Evolutionary conservation across 1,140 invertebrate genomes (phyloP).

Genomic region (Eupristina koningsbergeri): DNA sequence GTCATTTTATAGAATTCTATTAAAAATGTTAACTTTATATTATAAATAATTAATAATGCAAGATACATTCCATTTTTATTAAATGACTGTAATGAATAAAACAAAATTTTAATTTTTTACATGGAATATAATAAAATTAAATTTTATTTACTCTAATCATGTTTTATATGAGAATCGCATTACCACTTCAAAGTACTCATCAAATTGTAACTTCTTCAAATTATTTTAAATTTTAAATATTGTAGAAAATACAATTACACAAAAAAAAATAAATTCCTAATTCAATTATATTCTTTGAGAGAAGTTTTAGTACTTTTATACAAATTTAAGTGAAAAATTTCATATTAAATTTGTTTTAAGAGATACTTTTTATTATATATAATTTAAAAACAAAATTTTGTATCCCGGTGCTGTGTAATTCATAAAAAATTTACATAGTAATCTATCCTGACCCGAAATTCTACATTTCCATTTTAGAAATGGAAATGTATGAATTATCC

Average conservation of each 20-base stretch:
- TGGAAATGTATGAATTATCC: neutral
- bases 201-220: neutral
- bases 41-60: too few relatives aligned
- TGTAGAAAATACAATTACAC: neutral
- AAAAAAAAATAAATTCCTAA: neutral
- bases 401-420: neutral
- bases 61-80: too few relatives aligned
- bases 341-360: too few relatives aligned
- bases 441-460: slow-evolving; percentile 1
- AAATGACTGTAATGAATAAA: too few relatives aligned
- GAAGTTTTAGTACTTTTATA: too few relatives aligned
- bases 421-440: slow-evolving; percentile 3
- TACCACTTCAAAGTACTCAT: neutral
- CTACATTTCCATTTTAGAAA: slow-evolving; percentile 1
- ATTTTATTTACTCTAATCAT: neutral
- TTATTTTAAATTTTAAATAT: neutral
- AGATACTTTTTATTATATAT: too few relatives aligned
- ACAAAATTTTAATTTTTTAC: too few relatives aligned
- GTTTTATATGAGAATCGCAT: neutral
- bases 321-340: too few relatives aligned
- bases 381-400: neutral
- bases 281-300: neutral
- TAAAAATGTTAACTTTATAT: too few relatives aligned
- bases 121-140: neutral
- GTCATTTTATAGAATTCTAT: too few relatives aligned